Percentiles rank a stretch among this genome's conserved stretches.
These are phyloP conservation scores for Halictus quadricinctus DNA, from an alignment of 2,888 invertebrate genomes.

Conservation along the genomic window DNA sequence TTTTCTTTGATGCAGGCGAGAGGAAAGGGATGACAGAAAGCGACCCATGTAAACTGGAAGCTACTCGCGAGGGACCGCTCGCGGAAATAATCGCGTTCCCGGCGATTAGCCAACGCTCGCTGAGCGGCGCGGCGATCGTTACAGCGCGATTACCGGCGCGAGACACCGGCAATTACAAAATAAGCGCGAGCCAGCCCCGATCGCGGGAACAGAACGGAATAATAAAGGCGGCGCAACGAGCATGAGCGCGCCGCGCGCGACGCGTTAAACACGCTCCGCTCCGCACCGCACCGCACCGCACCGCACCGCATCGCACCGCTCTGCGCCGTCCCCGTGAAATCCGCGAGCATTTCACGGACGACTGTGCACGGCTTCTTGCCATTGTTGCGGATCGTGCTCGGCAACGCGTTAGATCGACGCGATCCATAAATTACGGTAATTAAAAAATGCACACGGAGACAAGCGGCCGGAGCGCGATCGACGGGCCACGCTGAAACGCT, in stretches of 20 bases:
- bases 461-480: constrained; percentile 4
- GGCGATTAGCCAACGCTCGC: constrained; percentile 23
- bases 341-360: constrained; percentile 53
- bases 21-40: background rate
- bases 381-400: constrained; percentile 31
- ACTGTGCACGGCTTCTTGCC: constrained; percentile 36
- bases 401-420: constrained; percentile 20
- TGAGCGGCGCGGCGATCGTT: constrained; percentile 3
- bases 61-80: background rate
- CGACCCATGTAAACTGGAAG: constrained; percentile 5
- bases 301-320: background rate
- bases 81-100: constrained; percentile 27
- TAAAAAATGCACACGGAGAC: constrained; percentile 2
- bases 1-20: background rate
- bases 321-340: constrained; percentile 10
- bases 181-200: constrained; percentile 17
- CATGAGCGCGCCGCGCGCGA: constrained; percentile 32
- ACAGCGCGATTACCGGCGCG: constrained; percentile 20
- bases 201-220: constrained; percentile 19
- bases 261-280: background rate
- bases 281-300: background rate
- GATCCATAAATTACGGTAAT: constrained; percentile 38
- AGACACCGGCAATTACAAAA: constrained; percentile 44
- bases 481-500: constrained; percentile 10
- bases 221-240: constrained; percentile 25